Conservation (phyloP, 2,113 vertebrate species). For the Strigops habroptila region DNA sequence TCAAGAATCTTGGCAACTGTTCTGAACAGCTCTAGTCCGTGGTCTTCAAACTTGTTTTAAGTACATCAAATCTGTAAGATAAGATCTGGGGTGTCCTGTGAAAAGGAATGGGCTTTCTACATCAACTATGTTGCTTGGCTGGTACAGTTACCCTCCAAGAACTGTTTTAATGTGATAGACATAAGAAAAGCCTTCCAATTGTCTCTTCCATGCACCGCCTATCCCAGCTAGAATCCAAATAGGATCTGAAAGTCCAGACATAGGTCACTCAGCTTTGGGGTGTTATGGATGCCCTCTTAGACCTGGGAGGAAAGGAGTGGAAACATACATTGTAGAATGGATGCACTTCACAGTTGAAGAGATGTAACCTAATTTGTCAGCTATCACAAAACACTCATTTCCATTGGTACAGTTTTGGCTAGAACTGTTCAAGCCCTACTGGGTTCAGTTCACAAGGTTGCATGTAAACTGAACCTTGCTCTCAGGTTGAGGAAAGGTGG, state of each 20-base stretch:
- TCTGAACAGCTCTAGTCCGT: not conserved
- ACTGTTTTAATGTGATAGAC: not conserved
- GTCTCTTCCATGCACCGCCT: not conserved
- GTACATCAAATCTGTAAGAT: not conserved
- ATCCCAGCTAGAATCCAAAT: conserved; percentile 20
- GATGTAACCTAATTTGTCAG: conserved; percentile 59
- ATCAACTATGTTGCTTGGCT: not conserved
- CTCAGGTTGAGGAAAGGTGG: conserved; percentile 20
- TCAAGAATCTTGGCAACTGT: not conserved
- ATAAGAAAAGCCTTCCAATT: conserved; percentile 1
- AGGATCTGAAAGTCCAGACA: conserved; percentile 38
- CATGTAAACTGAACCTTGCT: conserved; percentile 35
- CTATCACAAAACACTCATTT: conserved; percentile 53
- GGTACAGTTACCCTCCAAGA: not conserved
- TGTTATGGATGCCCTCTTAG: not conserved
- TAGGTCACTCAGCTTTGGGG: not conserved
- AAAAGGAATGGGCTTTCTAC: not conserved
- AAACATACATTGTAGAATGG: conserved; percentile 18
- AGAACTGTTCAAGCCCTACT: conserved; percentile 44
- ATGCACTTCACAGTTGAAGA: not conserved
- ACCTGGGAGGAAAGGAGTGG: not conserved
- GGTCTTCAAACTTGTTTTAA: not conserved
- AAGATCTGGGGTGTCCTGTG: not conserved
- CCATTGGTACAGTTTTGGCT: conserved; percentile 52
- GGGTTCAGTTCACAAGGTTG: conserved; percentile 38